Evolutionary conservation across 2,888 invertebrate species (phyloP), one percentile per base, ranked within the genome.

Genomic region (Atethmia centrago): DNA sequence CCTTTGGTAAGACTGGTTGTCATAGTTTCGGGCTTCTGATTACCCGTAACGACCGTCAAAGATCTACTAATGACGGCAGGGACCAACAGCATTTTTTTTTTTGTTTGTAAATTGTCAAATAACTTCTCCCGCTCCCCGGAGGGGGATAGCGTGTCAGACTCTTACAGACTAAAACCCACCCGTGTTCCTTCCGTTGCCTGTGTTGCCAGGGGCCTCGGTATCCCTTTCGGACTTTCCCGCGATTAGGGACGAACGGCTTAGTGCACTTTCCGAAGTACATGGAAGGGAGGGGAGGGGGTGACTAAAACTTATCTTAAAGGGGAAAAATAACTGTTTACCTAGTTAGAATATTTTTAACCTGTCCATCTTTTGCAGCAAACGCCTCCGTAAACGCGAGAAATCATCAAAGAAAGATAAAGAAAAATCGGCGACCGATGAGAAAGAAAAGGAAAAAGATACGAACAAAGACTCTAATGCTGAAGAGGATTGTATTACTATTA

Each of bases 401-500:
- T 89, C 88, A 51, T 89, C 88, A 45, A 87, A 87, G 67, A 88
- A 86, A 58, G 85, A 87, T 8, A 89, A 82, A 62, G 85, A 85
- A 45, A 56, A 73, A 0, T 76, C 77, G 0, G 66, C 58, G 16
- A 28, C 49, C 0, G 55, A 67, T 16, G 72, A 68, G 4, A 68
- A 76, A 80, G 70, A 55, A 36, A 82, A 83, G 63, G 84, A 82
- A 3, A 85, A 74, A 36, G 85, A 87, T 42, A 83, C 84, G 36
- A 80, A 74, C 1, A 86, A 88, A 58, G 86, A 86, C 25, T 72
- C 75, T 25, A 88, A 90, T 28, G 85, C 85, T n/a, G 87, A 88
- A 0, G 92, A 90, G 0, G 93, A 97, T 58, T 97, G 96, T 77
- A 97, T 97, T 79, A 97, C 97, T 10, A 97, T 97, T 58, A 97